Percentiles rank a stretch among this genome's conserved stretches.
Conservation (phyloP, 2,113 vertebrate genomes). For the Saguinus midas region DNA sequence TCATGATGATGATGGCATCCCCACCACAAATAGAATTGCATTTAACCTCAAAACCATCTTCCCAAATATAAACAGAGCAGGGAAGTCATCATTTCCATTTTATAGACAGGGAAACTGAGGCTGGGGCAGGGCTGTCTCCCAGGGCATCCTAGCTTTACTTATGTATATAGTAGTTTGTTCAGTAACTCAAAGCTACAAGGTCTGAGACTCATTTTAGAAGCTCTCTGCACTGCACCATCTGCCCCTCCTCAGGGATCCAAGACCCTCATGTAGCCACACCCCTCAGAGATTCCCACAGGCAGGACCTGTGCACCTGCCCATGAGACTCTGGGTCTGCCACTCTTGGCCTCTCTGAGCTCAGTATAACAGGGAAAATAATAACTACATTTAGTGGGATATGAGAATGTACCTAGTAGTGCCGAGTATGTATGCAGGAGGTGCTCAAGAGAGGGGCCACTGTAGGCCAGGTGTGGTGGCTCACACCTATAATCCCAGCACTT, state of each 20-base stretch:
- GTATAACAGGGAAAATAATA: neutral
- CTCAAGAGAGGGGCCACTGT: neutral
- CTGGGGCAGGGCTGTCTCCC: neutral
- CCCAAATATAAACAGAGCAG: neutral
- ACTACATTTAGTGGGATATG: neutral
- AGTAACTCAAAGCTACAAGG: neutral
- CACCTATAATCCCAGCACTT: too few relatives aligned
- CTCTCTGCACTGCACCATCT: neutral
- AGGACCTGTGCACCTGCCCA: neutral
- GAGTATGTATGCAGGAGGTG: neutral
- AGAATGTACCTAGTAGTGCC: neutral
- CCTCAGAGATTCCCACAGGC: neutral
- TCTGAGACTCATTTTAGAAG: neutral
- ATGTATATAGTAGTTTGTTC: neutral
- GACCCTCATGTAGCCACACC: too few relatives aligned
- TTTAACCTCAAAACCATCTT: neutral
- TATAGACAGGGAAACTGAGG: neutral
- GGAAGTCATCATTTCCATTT: neutral
- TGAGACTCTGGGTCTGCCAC: neutral
- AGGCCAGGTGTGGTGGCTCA: too few relatives aligned
- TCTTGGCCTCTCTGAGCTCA: neutral
- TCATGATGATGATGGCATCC: neutral
- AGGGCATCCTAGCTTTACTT: neutral
- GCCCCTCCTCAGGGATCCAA: too few relatives aligned
- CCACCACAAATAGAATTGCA: neutral